These are phyloP conservation scores for Tympanuchus pallidicinctus DNA, from an alignment of 2,113 vertebrate species.

Conservation along the genomic window DNA sequence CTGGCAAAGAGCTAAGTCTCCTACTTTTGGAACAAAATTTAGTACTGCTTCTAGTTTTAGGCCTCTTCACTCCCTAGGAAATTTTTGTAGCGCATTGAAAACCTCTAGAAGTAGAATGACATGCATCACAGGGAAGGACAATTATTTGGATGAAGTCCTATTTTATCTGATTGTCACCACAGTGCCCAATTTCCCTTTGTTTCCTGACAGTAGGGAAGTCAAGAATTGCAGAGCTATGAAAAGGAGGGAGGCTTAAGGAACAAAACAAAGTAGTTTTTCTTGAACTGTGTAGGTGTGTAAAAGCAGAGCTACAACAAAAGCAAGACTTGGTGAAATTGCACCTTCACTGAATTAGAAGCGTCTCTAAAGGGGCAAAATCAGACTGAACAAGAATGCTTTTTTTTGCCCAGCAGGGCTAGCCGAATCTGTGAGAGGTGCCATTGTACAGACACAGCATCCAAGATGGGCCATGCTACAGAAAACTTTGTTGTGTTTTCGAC, in stretches of 20 bases:
- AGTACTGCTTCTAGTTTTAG: not conserved
- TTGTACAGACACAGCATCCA: not conserved
- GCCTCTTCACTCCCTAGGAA: not conserved
- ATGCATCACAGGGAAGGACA: not conserved
- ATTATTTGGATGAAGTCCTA: constrained; percentile 16
- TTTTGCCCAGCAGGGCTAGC: constrained; percentile 16
- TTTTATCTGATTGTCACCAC: constrained; percentile 38
- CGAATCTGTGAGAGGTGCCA: not conserved
- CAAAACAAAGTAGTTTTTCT: constrained; percentile 41
- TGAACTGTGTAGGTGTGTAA: constrained; percentile 49
- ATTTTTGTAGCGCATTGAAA: constrained; percentile 1
- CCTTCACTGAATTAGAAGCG: not conserved
- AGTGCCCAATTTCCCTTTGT: constrained; percentile 13
- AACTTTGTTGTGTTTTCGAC: not conserved
- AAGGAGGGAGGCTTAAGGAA: constrained; percentile 27
- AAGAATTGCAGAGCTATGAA: constrained; percentile 40
- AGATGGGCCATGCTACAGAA: not conserved
- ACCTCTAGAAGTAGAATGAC: not conserved
- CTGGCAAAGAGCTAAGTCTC: not conserved
- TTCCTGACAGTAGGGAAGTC: constrained; percentile 10
- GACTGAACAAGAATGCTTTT: not conserved
- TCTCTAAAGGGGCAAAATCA: not conserved
- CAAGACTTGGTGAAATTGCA: not conserved
- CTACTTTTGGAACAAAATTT: not conserved
- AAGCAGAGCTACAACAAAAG: constrained; percentile 42